These are phyloP conservation scores for Picathartes gymnocephalus DNA, from an alignment of 2,113 vertebrate species.

Conservation along the genomic window DNA sequence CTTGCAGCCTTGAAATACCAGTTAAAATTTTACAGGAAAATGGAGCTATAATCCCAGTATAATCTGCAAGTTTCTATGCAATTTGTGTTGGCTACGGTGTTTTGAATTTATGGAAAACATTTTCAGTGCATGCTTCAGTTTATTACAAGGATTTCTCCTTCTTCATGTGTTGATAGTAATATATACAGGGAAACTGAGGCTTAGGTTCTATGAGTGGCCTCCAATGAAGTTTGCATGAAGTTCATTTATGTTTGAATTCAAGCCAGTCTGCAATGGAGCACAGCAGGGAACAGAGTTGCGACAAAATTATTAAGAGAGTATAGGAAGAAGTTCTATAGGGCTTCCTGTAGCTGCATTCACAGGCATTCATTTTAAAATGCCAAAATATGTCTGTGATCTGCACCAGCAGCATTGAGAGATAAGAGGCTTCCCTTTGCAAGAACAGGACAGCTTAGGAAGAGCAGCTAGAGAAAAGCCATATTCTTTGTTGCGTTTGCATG, in stretches of 20 bases:
- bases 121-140: background rate
- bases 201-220: background rate
- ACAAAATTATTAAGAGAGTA: background rate
- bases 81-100: background rate
- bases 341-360: background rate
- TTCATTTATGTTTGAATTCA: background rate
- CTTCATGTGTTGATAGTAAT: background rate
- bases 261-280: background rate
- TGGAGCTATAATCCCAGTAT: background rate
- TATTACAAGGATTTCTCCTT: background rate
- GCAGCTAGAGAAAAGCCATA: accelerated
- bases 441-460: background rate
- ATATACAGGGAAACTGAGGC: background rate
- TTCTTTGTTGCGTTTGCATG: background rate
- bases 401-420: accelerated
- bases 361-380: background rate
- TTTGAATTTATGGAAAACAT: background rate
- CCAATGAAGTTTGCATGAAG: background rate
- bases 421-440: background rate
- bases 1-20: background rate
- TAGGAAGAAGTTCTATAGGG: background rate
- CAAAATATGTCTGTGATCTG: background rate
- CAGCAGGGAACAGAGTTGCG: background rate
- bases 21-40: background rate
- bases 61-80: background rate